Percentiles rank a stretch among this genome's conserved stretches.
Evolutionary conservation across 2,797 vertebrate species (phyloP).

Genomic region (Anas bernieri): DNA sequence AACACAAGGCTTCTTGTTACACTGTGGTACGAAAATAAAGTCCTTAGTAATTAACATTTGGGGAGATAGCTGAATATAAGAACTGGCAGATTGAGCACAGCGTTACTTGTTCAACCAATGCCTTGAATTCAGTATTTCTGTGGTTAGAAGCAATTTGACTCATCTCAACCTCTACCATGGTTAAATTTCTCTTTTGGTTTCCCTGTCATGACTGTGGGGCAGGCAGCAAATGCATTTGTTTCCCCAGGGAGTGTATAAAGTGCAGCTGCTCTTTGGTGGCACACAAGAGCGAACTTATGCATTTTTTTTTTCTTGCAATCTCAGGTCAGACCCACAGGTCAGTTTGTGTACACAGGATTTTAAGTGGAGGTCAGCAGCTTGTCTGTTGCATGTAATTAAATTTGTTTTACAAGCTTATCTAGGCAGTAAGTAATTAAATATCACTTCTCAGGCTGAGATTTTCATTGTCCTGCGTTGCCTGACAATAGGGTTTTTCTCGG

Average conservation of each 20-base stretch:
- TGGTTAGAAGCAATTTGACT: neutral
- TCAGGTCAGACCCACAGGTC: constrained; percentile 36
- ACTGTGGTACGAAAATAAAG: neutral
- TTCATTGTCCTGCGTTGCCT: constrained; percentile 40
- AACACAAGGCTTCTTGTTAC: neutral
- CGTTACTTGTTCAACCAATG: rapidly evolving
- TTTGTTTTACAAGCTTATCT: constrained; percentile 70
- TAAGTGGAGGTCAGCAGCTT: constrained; percentile 60
- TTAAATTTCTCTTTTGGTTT: constrained; percentile 31
- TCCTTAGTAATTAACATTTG: neutral
- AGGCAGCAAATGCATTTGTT: neutral
- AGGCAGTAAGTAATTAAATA: constrained; percentile 69
- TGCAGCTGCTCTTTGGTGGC: neutral
- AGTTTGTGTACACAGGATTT: constrained; percentile 39
- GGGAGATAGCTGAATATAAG: neutral
- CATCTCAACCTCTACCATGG: neutral
- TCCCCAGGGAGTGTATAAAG: neutral
- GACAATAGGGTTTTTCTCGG: constrained; percentile 46
- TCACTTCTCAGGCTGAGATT: constrained; percentile 53
- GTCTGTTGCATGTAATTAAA: constrained; percentile 62
- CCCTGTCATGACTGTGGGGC: neutral
- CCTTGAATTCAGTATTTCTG: neutral
- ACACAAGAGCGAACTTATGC: neutral
- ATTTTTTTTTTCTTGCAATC: neutral
- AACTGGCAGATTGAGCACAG: neutral